A percentile compares a stretch with the other conserved stretches of the same genome.
Conservation (phyloP, 2,797 vertebrate species). For the Orestias chungarensis region DNA sequence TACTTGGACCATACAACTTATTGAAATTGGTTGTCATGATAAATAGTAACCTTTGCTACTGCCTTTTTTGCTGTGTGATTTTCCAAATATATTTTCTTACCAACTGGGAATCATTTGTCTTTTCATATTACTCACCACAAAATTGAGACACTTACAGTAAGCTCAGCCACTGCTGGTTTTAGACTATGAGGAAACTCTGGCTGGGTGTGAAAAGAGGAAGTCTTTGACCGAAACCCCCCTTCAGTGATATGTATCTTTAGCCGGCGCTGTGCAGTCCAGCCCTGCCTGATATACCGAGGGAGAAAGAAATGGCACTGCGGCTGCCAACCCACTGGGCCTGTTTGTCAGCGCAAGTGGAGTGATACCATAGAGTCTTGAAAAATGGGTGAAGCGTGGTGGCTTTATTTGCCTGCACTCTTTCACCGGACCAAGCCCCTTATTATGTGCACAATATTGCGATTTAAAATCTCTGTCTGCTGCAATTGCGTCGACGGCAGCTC, state of each 20-base stretch:
- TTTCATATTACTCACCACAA: not conserved
- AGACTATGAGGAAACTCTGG: slow-evolving; percentile 56
- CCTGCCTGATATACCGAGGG: slow-evolving; percentile 34
- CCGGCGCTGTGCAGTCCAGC: slow-evolving; percentile 38
- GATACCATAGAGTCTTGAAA: slow-evolving; percentile 57
- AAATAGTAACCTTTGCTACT: not conserved
- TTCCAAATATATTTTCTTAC: not conserved
- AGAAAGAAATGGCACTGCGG: slow-evolving; percentile 20
- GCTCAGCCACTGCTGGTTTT: slow-evolving; percentile 26
- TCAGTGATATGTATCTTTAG: slow-evolving; percentile 71
- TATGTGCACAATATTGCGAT: slow-evolving; percentile 56
- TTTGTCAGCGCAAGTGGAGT: slow-evolving; percentile 43
- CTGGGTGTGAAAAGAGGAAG: slow-evolving; percentile 62
- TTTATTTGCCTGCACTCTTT: slow-evolving; percentile 47
- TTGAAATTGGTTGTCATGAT: not conserved
- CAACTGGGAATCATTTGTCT: not conserved
- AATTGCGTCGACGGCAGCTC: slow-evolving; percentile 67
- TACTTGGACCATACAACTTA: not conserved
- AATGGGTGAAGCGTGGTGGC: slow-evolving; percentile 37
- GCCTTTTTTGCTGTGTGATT: not conserved
- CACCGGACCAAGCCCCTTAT: slow-evolving; percentile 46
- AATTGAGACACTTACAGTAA: slow-evolving; percentile 37
- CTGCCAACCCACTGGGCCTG: slow-evolving; percentile 47
- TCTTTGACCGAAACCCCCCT: slow-evolving; percentile 58
- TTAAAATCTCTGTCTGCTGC: slow-evolving; percentile 60